These are phyloP conservation scores for Drosophila pruinosa DNA, from an alignment of 1,140 invertebrate genomes.

Conservation along the genomic window DNA sequence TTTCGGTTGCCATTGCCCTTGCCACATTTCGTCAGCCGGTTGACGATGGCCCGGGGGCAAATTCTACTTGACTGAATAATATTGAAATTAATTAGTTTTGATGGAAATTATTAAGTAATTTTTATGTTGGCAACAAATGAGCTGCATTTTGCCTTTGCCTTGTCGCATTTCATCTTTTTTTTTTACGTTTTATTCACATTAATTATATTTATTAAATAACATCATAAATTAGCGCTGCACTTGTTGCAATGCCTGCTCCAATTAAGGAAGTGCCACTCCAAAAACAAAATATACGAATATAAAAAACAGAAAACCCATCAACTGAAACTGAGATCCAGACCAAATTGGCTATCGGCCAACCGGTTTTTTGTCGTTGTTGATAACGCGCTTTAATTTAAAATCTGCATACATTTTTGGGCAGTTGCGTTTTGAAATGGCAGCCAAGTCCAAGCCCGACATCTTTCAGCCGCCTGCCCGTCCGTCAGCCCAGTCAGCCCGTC, in stretches of 20 bases:
- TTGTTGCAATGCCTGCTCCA: conserved; percentile 73
- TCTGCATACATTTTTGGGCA: conserved; percentile 78
- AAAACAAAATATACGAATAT: conserved; percentile 14
- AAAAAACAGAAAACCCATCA: conserved; percentile 39
- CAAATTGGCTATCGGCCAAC: conserved; percentile 74
- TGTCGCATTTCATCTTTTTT: conserved; percentile 8
- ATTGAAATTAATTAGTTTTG: conserved; percentile 80
- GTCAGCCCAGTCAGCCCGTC: conserved; percentile 9
- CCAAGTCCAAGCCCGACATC: not conserved
- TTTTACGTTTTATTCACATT: conserved; percentile 42
- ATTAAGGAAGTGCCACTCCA: conserved; percentile 79
- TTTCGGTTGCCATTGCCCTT: not conserved
- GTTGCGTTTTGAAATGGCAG: conserved; percentile 41
- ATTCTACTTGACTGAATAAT: conserved; percentile 59
- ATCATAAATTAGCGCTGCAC: conserved; percentile 79
- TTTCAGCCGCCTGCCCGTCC: no score
- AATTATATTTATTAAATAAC: conserved; percentile 78
- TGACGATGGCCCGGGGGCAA: conserved; percentile 39
- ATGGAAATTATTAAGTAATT: conserved; percentile 82
- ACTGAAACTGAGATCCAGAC: conserved; percentile 46
- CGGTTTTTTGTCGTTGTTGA: conserved; percentile 59
- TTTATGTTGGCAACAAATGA: conserved; percentile 52
- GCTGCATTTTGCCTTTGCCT: conserved; percentile 14
- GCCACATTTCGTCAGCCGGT: conserved; percentile 6
- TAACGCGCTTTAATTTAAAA: conserved; percentile 77